Base-by-base conservation (phyloP, 2,888 invertebrate species). In the Tortrix viridana region DNA sequence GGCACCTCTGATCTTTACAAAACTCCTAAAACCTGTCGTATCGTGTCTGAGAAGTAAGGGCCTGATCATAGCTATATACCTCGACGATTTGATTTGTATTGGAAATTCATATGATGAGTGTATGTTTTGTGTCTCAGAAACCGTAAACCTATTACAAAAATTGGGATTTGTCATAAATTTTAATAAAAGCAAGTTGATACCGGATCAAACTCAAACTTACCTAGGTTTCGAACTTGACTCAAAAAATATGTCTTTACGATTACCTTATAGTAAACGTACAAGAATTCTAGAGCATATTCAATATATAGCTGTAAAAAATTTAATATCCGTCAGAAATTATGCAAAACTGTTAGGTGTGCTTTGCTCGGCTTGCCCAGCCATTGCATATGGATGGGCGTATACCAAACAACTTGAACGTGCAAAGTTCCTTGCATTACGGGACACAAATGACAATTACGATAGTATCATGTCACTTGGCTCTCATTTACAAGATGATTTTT, bases 1-100 rank as follows among this genome's bases (percentile, higher is more conserved):
- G 9, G 65, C 69, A 14, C 65, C 67, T 2, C 37, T 49, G 9
- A 49, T 64, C 44, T 66, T 69, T n/a, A 67, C 65, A 1, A 66
- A 67, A 46, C 53, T 67, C 0, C 14, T 67, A 19, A 67, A 58
- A 48, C 65, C 62, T 2, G 60, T 68, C 5, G 26, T 63, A 6
- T 9, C 61, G 19, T 53, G 23, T 26, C 55, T 65, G n/a, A 54
- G 67, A 47, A 55, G 23, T 50, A 63, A 57, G 9, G 60, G 63
- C 3, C 19, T 44, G 22, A 23, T 58, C 16, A 6, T 64, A 19
- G 52, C 41, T 41, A 37, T 59, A 16, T 64, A 65, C 18, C 37
- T 64, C 7, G 67, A 64, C 38, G 67, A 69, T 59, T 52, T 50
- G 14, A 47, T 65, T 26, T 67, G 67, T 32, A 32, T 67, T 9